Evolutionary conservation across 2,888 invertebrate species (phyloP).

Genomic region (Eutolmus rufibarbis): DNA sequence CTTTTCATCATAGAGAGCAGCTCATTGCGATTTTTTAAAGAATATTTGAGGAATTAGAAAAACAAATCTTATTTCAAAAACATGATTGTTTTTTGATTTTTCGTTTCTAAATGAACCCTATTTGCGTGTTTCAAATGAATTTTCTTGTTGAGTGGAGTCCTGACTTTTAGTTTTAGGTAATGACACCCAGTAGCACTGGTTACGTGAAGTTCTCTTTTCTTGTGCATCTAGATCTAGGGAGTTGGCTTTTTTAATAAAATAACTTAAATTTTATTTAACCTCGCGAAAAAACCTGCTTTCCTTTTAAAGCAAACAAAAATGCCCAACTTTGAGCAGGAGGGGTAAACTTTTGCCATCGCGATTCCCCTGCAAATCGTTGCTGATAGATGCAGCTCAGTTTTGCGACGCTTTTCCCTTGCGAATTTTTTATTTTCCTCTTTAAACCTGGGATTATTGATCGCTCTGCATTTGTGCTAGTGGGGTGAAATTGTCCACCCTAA

Average conservation of each 20-base stretch:
- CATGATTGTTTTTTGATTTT: no score
- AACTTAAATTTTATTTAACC: neutral
- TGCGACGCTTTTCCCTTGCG: neutral
- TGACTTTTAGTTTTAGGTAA: no score
- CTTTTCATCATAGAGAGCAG: no score
- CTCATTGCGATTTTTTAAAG: no score
- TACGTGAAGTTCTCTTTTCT: no score
- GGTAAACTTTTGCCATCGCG: neutral
- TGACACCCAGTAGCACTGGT: no score
- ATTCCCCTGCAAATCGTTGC: neutral
- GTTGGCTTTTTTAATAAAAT: neutral
- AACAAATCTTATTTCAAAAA: no score
- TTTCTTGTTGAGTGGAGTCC: no score
- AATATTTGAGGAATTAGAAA: no score
- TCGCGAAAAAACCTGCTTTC: neutral
- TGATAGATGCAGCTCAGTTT: neutral
- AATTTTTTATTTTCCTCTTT: neutral
- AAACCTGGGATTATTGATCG: neutral
- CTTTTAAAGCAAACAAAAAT: neutral
- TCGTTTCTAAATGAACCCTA: no score
- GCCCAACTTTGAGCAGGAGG: neutral
- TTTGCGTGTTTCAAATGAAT: no score
- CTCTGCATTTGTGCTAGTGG: neutral
- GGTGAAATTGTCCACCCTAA: neutral
- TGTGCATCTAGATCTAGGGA: no score